Conservation (phyloP, 1,140 invertebrate genomes). For the Centruroides sculpturatus region DNA sequence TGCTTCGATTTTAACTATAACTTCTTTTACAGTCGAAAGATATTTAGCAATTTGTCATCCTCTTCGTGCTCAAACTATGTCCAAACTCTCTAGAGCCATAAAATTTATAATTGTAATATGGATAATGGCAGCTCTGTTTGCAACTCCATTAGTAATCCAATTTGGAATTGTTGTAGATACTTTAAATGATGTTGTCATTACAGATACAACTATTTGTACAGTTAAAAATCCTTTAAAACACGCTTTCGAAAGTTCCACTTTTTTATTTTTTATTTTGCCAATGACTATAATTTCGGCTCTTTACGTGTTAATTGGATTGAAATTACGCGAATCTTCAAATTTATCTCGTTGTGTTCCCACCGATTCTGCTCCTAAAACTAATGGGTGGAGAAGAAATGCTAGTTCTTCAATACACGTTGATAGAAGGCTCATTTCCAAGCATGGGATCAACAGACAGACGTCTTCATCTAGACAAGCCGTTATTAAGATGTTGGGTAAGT, state of each 20-base stretch:
- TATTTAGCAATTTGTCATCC: conserved; percentile 91
- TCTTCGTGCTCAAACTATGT: conserved; percentile 38
- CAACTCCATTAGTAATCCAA: conserved; percentile 40
- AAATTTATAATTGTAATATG: conserved; percentile 32
- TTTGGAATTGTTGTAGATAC: conserved; percentile 22
- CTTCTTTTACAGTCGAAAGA: conserved; percentile 83
- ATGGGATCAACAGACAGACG: neutral
- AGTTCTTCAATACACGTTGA: too few relatives aligned
- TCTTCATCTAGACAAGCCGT: conserved; percentile 27
- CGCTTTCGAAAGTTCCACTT: conserved; percentile 64
- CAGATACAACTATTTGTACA: conserved; percentile 19
- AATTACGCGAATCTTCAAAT: conserved; percentile 42
- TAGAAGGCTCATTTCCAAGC: too few relatives aligned
- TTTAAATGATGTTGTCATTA: neutral
- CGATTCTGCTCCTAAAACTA: conserved; percentile 2
- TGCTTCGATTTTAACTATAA: conserved; percentile 81
- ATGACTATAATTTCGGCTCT: conserved; percentile 71
- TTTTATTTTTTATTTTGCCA: conserved; percentile 67
- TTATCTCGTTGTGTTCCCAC: neutral
- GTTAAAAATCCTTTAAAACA: conserved; percentile 28
- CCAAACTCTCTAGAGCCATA: conserved; percentile 28
- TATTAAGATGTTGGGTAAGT: conserved; percentile 50
- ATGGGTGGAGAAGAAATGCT: neutral
- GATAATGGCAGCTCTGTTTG: conserved; percentile 22
- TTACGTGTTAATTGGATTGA: conserved; percentile 63